Conservation (phyloP, 2,797 vertebrate species). For the Premnoplex brunnescens region DNA sequence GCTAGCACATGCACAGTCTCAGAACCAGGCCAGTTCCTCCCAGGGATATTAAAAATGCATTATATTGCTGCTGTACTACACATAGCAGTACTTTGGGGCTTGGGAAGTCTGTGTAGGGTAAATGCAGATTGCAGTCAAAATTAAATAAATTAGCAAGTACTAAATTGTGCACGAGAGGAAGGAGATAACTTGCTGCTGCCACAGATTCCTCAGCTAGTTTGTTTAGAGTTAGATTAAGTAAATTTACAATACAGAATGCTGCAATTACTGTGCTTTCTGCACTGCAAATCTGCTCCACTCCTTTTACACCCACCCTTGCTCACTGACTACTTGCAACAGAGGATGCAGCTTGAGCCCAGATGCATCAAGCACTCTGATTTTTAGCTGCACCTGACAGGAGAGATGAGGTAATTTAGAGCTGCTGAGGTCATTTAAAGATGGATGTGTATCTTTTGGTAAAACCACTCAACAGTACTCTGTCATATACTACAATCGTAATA, state of each 20-base stretch:
- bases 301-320: background rate
- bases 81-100: background rate
- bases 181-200: background rate
- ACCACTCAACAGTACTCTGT: background rate
- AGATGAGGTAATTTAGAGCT: background rate
- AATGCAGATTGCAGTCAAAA: background rate
- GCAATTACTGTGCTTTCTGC: background rate
- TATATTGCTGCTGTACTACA: background rate
- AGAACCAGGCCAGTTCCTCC: background rate
- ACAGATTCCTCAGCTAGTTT: background rate
- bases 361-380: background rate
- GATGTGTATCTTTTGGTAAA: background rate
- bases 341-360: background rate
- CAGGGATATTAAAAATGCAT: background rate
- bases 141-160: background rate
- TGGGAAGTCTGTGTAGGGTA: background rate
- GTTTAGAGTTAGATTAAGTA: background rate
- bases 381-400: background rate
- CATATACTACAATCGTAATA: background rate
- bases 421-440: background rate
- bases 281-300: background rate
- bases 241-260: background rate
- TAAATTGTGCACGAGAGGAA: background rate
- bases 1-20: background rate
- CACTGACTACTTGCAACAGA: background rate